phyloP scores from a whole-genome alignment of 2,113 vertebrate species.

The Eidolon helvum region DNA sequence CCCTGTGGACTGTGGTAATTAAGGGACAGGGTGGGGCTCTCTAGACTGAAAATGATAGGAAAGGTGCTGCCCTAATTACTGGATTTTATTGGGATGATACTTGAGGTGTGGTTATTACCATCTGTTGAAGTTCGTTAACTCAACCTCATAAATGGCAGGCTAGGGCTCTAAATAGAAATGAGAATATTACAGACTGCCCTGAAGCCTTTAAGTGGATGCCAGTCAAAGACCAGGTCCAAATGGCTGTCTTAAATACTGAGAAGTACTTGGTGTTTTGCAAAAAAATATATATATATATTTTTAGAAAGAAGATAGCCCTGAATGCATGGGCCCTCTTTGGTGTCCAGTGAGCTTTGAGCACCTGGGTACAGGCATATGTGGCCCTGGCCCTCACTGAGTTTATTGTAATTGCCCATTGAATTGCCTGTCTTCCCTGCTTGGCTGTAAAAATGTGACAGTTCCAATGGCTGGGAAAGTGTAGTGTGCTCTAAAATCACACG shows the following conservation, averaged over 20 bases:
- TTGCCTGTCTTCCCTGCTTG: background rate
- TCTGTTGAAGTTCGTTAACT: slow-evolving; percentile 70
- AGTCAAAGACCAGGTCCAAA: slow-evolving; percentile 67
- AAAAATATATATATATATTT: background rate
- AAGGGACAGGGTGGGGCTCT: slow-evolving; percentile 49
- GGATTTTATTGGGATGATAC: slow-evolving; percentile 63
- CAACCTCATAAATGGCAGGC: slow-evolving; percentile 64
- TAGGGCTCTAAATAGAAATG: slow-evolving; percentile 62
- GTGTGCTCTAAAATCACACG: background rate
- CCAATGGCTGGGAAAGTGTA: background rate
- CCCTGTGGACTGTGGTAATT: slow-evolving; percentile 59
- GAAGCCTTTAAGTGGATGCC: slow-evolving; percentile 63
- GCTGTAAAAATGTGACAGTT: background rate
- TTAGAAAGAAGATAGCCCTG: background rate
- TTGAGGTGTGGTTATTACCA: slow-evolving; percentile 69
- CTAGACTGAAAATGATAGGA: slow-evolving; percentile 71
- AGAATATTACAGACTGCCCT: slow-evolving; percentile 51
- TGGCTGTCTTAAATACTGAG: slow-evolving; percentile 64
- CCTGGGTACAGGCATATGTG: background rate
- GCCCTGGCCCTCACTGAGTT: background rate
- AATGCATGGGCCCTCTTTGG: background rate
- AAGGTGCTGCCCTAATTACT: slow-evolving; percentile 72
- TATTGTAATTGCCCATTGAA: background rate
- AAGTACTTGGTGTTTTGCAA: background rate
- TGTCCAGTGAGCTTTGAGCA: background rate